Evolutionary conservation across 2,888 invertebrate species (phyloP).

Genomic region (Dermolepida albohirtum): DNA sequence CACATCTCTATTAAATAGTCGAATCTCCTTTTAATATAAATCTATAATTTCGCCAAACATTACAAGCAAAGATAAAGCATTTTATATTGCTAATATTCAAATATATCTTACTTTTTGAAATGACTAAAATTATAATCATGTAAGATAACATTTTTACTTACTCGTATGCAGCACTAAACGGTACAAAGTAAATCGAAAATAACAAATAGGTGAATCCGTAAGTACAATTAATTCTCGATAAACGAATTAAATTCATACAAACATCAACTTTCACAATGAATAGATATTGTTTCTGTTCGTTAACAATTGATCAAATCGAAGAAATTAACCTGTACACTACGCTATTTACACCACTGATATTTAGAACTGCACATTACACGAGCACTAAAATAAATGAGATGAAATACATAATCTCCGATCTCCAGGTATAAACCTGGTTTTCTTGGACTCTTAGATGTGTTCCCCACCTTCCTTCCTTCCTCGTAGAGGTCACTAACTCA

Average conservation of each 20-base stretch:
- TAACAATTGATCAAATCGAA: no score
- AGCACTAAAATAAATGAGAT: constrained; percentile 17
- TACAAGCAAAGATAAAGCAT: no score
- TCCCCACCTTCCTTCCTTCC: constrained; percentile 61
- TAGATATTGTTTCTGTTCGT: no score
- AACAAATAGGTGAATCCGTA: constrained; percentile 26
- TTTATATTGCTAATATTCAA: no score
- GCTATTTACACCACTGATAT: constrained; percentile 43
- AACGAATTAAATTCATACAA: no score
- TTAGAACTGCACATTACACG: constrained; percentile 7
- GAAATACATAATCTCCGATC: constrained; percentile 14
- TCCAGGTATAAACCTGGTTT: constrained; percentile 47
- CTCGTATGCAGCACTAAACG: neutral
- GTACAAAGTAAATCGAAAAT: neutral
- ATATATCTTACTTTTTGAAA: no score
- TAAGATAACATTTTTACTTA: neutral
- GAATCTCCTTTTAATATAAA: no score
- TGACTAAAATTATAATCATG: no score
- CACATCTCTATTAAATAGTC: no score
- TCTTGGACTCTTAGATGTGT: constrained; percentile 45
- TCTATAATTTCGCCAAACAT: no score
- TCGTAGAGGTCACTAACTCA: constrained; percentile 60
- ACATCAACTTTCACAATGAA: no score
- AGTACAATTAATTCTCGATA: constrained; percentile 22
- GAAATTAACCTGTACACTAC: constrained; percentile 45